These are phyloP conservation scores for Trichoplusia ni DNA, from an alignment of 1,140 invertebrate genomes.

Conservation along the genomic window DNA sequence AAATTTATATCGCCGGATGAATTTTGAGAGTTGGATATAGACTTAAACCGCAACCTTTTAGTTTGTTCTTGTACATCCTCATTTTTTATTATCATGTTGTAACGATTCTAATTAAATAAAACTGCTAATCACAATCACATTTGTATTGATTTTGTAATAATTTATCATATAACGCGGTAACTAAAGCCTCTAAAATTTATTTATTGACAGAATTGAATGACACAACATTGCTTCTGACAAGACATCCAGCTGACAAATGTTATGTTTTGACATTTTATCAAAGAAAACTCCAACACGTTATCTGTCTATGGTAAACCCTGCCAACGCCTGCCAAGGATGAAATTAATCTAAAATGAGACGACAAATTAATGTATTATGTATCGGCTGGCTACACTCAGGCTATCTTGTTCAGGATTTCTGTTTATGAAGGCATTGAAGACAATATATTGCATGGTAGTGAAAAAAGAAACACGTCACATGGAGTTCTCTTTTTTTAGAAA, in stretches of 20 bases:
- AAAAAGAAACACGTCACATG: too few species aligned
- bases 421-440: too few species aligned
- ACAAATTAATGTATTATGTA: too few species aligned
- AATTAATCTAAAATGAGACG: too few species aligned
- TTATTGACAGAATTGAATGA: slow-evolving; percentile 27
- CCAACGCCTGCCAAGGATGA: too few species aligned
- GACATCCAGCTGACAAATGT: background rate
- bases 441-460: too few species aligned
- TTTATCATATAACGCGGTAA: slow-evolving; percentile 15
- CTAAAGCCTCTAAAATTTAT: slow-evolving; percentile 21
- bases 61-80: slow-evolving; percentile 67
- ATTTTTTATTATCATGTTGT: slow-evolving; percentile 62
- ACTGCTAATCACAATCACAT: slow-evolving; percentile 16
- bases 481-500: too few species aligned
- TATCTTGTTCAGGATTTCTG: too few species aligned
- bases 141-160: slow-evolving; percentile 22
- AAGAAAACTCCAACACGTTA: too few species aligned
- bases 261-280: background rate
- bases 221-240: slow-evolving; percentile 3
- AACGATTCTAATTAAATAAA: background rate
- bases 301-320: too few species aligned
- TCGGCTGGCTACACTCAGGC: too few species aligned
- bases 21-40: slow-evolving; percentile 60
- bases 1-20: slow-evolving; percentile 51
- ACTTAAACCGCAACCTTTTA: slow-evolving; percentile 73